phyloP scores from a whole-genome alignment of 1,140 invertebrate species.

The Diorhabda sublineata region DNA sequence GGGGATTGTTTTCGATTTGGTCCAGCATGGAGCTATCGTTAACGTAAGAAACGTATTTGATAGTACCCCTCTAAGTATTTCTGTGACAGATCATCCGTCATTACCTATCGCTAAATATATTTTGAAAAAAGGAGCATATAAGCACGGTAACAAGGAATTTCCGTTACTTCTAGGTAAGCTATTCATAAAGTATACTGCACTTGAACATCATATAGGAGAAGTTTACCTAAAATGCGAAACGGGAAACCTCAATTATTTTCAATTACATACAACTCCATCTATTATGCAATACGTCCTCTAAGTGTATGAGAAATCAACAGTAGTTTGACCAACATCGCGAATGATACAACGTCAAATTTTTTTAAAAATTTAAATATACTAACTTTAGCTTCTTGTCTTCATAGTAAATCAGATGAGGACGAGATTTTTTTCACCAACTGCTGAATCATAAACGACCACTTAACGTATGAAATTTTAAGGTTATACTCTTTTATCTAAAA shows the following conservation, averaged over 20 bases:
- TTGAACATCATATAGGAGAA: neutral
- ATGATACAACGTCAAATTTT: neutral
- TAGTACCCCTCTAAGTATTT: conserved; percentile 6
- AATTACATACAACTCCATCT: too few relatives aligned
- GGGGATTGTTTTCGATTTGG: conserved; percentile 7
- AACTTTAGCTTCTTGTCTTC: neutral
- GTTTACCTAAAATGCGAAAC: neutral
- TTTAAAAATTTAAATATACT: neutral
- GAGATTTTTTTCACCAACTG: neutral
- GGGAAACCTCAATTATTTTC: neutral
- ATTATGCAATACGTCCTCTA: too few relatives aligned
- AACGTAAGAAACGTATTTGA: conserved; percentile 5
- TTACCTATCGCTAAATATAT: neutral
- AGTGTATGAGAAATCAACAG: too few relatives aligned
- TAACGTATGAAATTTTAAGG: neutral
- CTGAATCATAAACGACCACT: neutral
- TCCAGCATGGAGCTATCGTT: conserved; percentile 5
- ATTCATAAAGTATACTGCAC: neutral
- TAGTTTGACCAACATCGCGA: neutral
- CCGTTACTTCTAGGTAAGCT: conserved; percentile 13
- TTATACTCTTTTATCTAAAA: neutral
- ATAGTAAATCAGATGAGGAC: neutral
- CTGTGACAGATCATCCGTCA: conserved; percentile 5
- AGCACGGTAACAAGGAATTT: neutral
- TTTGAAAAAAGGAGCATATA: conserved; percentile 10